A percentile compares a stretch with the other conserved stretches of the same genome.
Conservation (phyloP, 2,888 invertebrate genomes). For the Cacoxenus indagator region DNA sequence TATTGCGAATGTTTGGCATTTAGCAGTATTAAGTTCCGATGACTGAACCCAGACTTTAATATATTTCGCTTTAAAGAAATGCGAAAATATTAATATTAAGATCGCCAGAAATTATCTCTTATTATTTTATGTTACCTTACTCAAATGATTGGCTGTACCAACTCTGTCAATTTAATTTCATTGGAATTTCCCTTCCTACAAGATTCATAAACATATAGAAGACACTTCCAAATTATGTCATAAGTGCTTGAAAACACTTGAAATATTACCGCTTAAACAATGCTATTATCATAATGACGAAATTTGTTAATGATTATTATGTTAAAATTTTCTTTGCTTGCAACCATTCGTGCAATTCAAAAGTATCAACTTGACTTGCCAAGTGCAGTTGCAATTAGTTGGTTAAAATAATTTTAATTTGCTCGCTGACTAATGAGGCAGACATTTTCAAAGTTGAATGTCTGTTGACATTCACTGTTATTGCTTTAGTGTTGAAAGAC, state of each 20-base stretch:
- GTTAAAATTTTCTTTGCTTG: neutral
- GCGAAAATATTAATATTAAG: too few species aligned
- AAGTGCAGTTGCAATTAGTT: constrained; percentile 12
- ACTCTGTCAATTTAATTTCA: too few species aligned
- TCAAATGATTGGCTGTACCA: too few species aligned
- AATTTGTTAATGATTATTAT: neutral
- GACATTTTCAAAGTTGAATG: neutral
- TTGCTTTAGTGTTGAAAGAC: too few species aligned
- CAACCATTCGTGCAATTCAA: neutral
- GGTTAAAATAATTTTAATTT: constrained; percentile 4
- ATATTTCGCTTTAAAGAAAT: too few species aligned
- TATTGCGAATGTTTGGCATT: too few species aligned
- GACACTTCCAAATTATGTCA: neutral
- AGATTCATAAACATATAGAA: neutral
- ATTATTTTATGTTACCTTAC: too few species aligned
- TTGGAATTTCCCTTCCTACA: neutral
- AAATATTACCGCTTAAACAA: neutral
- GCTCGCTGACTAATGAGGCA: neutral
- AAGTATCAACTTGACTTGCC: neutral
- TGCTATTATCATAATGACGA: neutral
- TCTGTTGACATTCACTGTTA: neutral
- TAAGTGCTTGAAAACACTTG: neutral
- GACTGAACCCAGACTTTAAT: too few species aligned
- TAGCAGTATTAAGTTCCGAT: too few species aligned
- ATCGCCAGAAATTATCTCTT: too few species aligned